A percentile compares a stretch with the other conserved stretches of the same genome.
phyloP scores from a whole-genome alignment of 2,888 invertebrate species.

The Melikaiella ostensackeni region DNA sequence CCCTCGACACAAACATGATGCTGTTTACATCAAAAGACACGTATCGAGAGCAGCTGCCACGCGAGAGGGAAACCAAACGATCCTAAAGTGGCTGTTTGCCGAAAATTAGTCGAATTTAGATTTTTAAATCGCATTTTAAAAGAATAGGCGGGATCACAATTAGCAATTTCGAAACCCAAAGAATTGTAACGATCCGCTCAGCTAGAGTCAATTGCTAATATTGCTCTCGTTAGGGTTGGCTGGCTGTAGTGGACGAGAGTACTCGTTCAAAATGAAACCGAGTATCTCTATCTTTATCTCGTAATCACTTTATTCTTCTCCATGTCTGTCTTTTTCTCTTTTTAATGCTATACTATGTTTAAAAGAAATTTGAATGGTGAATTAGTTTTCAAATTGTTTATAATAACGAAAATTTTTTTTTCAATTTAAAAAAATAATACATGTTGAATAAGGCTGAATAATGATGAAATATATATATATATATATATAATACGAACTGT shows the following conservation, averaged over 20 bases:
- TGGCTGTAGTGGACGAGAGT: conserved; percentile 55
- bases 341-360: not conserved
- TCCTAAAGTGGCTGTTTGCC: conserved; percentile 54
- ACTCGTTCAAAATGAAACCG: conserved; percentile 60
- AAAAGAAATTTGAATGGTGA: too few relatives aligned
- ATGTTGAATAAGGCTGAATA: not conserved
- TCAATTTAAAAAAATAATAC: too few relatives aligned
- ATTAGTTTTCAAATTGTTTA: not conserved
- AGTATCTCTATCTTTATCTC: conserved; percentile 19
- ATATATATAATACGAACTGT: too few relatives aligned
- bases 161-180: conserved; percentile 2
- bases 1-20: conserved; percentile 33
- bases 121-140: not conserved
- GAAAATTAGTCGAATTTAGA: conserved; percentile 55
- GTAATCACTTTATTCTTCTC: conserved; percentile 17
- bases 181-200: conserved; percentile 14
- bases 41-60: conserved; percentile 29
- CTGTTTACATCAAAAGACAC: conserved; percentile 31
- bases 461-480: too few relatives aligned
- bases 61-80: conserved; percentile 4
- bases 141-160: not conserved
- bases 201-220: conserved; percentile 66
- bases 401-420: too few relatives aligned
- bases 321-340: not conserved
- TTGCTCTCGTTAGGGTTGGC: conserved; percentile 60